These are phyloP conservation scores for Acanthurus tractus DNA, from an alignment of 2,797 vertebrate species.

Conservation along the genomic window DNA sequence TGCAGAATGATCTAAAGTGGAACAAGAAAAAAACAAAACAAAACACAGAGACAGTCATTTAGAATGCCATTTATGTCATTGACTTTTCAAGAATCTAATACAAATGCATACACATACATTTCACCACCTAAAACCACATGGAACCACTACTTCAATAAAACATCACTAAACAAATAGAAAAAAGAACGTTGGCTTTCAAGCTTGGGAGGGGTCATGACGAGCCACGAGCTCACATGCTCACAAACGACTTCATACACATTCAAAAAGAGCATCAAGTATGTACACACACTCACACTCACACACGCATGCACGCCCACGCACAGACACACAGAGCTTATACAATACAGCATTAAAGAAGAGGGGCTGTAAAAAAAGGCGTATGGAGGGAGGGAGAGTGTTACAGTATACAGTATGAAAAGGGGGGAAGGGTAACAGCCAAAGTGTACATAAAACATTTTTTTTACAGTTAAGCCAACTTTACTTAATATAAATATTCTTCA, in stretches of 20 bases:
- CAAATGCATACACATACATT: constrained; percentile 85
- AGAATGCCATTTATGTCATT: constrained; percentile 85
- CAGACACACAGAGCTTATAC: constrained; percentile 63
- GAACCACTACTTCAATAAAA: constrained; percentile 83
- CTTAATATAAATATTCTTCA: constrained; percentile 89
- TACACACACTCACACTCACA: constrained; percentile 41
- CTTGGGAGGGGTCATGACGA: constrained; percentile 60
- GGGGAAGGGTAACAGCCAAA: constrained; percentile 67
- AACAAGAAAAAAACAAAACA: constrained; percentile 12
- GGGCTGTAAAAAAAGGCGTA: constrained; percentile 75
- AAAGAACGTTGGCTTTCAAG: constrained; percentile 77
- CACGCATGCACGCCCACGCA: constrained; percentile 20
- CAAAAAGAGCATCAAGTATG: constrained; percentile 65
- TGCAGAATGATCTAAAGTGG: constrained; percentile 14
- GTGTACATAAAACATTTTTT: constrained; percentile 80
- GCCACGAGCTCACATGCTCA: constrained; percentile 66
- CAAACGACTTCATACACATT: constrained; percentile 68
- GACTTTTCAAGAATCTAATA: constrained; percentile 84
- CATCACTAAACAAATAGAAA: constrained; percentile 81
- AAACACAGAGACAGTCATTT: constrained; percentile 59
- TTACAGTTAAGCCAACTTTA: constrained; percentile 84
- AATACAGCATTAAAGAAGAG: constrained; percentile 79
- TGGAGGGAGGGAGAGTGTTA: constrained; percentile 59
- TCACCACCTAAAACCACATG: constrained; percentile 85
- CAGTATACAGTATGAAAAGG: constrained; percentile 65